These are phyloP conservation scores for Oxygymnocypris stewartii DNA, from an alignment of 2,113 vertebrate genomes.

Conservation along the genomic window DNA sequence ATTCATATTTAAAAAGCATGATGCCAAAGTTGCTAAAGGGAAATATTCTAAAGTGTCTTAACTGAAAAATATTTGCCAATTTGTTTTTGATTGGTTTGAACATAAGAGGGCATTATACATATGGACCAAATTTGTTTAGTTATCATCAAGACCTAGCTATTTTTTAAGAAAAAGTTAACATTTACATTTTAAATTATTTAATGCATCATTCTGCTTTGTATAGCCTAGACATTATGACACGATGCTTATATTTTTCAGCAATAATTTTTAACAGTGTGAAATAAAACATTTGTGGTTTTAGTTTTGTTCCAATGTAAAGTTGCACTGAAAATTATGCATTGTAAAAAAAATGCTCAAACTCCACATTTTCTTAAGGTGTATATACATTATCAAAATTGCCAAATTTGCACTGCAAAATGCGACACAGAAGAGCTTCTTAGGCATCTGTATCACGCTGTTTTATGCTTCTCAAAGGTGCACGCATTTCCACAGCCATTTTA, in stretches of 20 bases:
- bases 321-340: too few species aligned
- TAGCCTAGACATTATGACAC: neutral
- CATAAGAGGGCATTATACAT: neutral
- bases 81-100: neutral
- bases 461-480: too few species aligned
- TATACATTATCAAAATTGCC: too few species aligned
- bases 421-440: too few species aligned
- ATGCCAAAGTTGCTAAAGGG: neutral
- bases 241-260: neutral
- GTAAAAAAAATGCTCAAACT: neutral
- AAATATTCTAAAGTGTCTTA: neutral
- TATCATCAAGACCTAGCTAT: neutral
- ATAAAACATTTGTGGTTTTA: too few species aligned
- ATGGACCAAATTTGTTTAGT: neutral
- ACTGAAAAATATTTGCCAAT: neutral
- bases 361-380: too few species aligned
- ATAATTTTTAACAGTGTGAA: too few species aligned
- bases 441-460: too few species aligned
- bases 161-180: neutral
- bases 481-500: too few species aligned
- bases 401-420: too few species aligned
- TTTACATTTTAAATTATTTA: neutral
- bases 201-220: neutral
- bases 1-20: neutral
- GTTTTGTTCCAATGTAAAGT: too few species aligned